Base-by-base conservation (phyloP, 2,888 invertebrate genomes). In the Dusona sp. region DNA sequence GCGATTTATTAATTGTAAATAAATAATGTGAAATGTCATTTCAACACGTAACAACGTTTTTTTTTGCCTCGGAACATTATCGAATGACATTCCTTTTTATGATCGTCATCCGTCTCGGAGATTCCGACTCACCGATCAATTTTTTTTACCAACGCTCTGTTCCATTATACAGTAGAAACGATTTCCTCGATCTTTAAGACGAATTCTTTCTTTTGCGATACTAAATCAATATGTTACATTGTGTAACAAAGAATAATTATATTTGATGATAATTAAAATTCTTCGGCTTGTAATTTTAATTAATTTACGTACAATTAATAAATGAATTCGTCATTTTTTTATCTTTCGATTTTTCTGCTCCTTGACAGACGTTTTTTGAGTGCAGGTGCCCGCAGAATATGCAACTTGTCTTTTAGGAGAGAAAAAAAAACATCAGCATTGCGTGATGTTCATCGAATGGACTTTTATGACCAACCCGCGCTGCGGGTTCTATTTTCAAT, bases 1-100 rank as follows among this genome's bases (percentile, higher is more conserved):
- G 13, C 6, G 25, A 29, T 61, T 25, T 25, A 11, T 13, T 57
- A 1, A 57, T 54, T 54, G 33, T 22, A 0, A 25, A n/a, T 8
- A 68, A 68, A 29, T 45, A 8, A 68, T 48, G n/a, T n/a, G 22
- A 19, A 48, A 70, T 29, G 48, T 48, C 25, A 19, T 70, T 70
- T 70, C 45, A 25, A 70, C 70, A 70, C 45, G 70, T 48, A 36
- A 73, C 54, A n/a, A n/a, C 3, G 22, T 54, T 38, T 57, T 42
- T 42, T 68, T 42, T 68, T 57, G 36, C 67, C 54, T 33, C 8
- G 7, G 16, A 38, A 36, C 6, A 38, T 78, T 36, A 67, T 51
- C 51, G 54, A 78, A 78, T 78, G 25, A 42, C 54, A 78, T 78
- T 78, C 78, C 51, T 67, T 36, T 22, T 16, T 67, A 11, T 22